These are phyloP conservation scores for Sardina pilchardus DNA, from an alignment of 2,113 vertebrate species.

Conservation along the genomic window DNA sequence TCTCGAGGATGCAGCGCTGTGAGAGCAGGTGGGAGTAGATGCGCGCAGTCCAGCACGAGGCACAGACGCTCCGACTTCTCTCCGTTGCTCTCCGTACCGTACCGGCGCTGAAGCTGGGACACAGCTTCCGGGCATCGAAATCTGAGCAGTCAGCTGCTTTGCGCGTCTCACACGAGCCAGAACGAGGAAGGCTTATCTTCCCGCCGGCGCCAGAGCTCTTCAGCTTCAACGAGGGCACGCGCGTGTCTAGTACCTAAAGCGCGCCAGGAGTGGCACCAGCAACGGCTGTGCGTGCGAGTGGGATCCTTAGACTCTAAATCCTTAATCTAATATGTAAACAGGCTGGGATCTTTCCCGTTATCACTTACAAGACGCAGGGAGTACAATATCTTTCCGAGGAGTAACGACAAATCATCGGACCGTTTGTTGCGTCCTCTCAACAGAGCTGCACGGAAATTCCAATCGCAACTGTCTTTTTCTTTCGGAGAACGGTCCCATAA, in stretches of 20 bases:
- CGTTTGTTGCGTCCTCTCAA: background rate
- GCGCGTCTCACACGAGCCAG: background rate
- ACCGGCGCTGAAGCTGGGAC: background rate
- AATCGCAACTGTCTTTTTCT: constrained; percentile 13
- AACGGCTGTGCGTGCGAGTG: constrained; percentile 19
- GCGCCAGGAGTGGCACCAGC: constrained; percentile 10
- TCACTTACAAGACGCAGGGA: background rate
- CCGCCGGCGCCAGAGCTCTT: constrained; percentile 19
- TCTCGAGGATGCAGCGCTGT: background rate
- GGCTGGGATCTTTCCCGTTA: background rate
- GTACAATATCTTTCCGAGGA: background rate
- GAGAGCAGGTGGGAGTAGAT: constrained; percentile 7
- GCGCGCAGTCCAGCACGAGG: background rate
- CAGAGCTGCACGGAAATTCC: background rate
- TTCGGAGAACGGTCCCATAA: constrained; percentile 33
- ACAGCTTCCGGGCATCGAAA: background rate
- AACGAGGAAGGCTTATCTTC: constrained; percentile 28
- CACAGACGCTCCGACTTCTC: background rate
- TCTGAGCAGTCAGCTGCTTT: constrained; percentile 22
- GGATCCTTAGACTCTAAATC: constrained; percentile 19
- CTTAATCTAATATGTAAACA: constrained; percentile 31
- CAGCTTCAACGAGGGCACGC: constrained; percentile 24
- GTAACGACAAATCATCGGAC: background rate
- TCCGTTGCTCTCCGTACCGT: background rate
- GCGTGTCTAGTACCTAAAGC: background rate